phyloP scores from a whole-genome alignment of 1,140 invertebrate genomes.

The Hypothenemus hampei region DNA sequence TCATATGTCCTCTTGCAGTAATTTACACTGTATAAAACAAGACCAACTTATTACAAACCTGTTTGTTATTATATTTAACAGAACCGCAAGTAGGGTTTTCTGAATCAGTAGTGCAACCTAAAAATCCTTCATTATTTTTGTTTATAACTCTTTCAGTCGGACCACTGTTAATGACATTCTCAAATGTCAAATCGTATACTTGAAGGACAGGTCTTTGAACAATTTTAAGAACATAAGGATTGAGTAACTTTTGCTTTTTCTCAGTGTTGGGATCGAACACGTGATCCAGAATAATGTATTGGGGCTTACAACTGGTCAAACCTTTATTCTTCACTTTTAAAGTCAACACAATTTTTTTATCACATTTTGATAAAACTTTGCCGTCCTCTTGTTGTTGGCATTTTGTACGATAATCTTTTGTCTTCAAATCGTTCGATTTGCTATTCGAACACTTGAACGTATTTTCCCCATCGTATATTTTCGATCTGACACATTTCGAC shows the following conservation, averaged over 20 bases:
- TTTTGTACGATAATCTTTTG: conserved; percentile 9
- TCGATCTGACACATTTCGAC: conserved; percentile 31
- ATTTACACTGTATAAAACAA: too few relatives aligned
- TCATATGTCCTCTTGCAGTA: too few relatives aligned
- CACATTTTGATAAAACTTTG: conserved; percentile 32
- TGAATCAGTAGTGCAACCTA: conserved; percentile 38
- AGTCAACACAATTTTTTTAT: conserved; percentile 39
- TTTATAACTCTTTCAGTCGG: conserved; percentile 47
- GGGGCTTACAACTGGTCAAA: conserved; percentile 40
- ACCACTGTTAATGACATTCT: conserved; percentile 46
- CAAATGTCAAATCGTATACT: conserved; percentile 44
- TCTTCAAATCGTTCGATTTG: background rate
- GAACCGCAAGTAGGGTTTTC: conserved; percentile 45
- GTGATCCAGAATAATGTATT: conserved; percentile 49
- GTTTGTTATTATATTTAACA: conserved; percentile 40
- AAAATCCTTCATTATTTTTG: conserved; percentile 37
- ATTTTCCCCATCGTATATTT: conserved; percentile 6
- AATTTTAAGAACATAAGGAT: conserved; percentile 48
- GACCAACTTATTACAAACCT: too few relatives aligned
- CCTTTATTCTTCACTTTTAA: conserved; percentile 38
- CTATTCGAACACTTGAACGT: background rate
- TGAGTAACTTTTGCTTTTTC: conserved; percentile 43
- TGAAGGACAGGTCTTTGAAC: conserved; percentile 46
- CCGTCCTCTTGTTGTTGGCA: conserved; percentile 10
- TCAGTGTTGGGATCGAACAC: conserved; percentile 44